Evolutionary conservation across 2,113 vertebrate genomes (phyloP).

Genomic region (Psammodynastes pulverulentus): DNA sequence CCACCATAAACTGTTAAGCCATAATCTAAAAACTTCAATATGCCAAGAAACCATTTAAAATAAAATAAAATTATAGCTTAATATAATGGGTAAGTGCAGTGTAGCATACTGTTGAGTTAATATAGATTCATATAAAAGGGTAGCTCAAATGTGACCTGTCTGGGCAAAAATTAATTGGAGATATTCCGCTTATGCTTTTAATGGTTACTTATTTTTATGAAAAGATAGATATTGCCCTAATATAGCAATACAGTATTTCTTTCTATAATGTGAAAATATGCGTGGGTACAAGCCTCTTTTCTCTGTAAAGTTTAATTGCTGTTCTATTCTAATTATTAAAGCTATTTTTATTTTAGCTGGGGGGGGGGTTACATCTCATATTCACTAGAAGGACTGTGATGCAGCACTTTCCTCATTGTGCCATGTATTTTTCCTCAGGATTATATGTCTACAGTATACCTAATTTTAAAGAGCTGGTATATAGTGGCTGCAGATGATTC

Average conservation of each 20-base stretch:
- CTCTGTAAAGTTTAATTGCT: neutral
- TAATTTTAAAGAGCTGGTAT: neutral
- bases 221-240: neutral
- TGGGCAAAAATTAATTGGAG: neutral
- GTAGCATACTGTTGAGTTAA: neutral
- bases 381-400: neutral
- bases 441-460: neutral
- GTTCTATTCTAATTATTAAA: neutral
- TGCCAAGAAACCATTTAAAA: neutral
- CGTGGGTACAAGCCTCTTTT: neutral
- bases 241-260: neutral
- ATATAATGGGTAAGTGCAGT: neutral
- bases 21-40: neutral
- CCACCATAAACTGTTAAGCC: neutral
- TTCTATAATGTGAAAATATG: neutral
- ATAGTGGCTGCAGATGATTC: neutral
- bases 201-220: neutral
- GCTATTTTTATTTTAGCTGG: slow-evolving; percentile 6
- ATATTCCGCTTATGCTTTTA: neutral
- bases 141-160: neutral
- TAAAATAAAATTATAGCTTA: neutral
- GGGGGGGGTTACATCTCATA: neutral
- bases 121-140: neutral
- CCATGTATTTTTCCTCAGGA: neutral
- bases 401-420: neutral